Conservation (phyloP, 2,797 vertebrate genomes). For the Dicrostonyx torquatus region DNA sequence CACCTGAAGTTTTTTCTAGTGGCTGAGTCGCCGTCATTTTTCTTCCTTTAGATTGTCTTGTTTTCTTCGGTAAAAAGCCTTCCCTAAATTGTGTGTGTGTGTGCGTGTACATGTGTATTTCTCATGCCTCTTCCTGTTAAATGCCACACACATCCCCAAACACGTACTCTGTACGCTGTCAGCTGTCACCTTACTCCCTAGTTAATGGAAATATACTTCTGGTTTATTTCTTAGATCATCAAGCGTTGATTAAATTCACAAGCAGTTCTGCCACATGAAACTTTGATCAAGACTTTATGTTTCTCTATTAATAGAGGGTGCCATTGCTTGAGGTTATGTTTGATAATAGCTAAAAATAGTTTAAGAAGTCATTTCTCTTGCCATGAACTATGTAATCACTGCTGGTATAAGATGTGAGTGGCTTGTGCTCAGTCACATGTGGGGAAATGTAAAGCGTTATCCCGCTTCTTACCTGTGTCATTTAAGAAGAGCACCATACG, state of each 20-base stretch:
- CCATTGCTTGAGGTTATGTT: constrained; percentile 38
- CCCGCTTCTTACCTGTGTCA: neutral
- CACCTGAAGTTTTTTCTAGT: neutral
- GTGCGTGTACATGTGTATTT: neutral
- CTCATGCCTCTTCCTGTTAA: neutral
- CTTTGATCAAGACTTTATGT: constrained; percentile 1
- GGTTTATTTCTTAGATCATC: neutral
- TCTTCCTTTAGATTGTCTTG: neutral
- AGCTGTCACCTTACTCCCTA: neutral
- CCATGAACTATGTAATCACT: neutral
- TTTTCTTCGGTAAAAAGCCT: neutral
- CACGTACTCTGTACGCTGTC: too few species aligned
- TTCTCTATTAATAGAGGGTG: neutral
- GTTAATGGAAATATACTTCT: neutral
- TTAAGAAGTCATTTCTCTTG: neutral
- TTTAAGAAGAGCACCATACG: neutral
- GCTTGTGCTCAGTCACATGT: neutral
- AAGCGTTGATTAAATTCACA: neutral
- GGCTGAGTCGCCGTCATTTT: neutral
- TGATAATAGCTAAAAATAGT: neutral
- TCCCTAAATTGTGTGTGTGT: neutral
- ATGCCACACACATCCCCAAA: rapidly evolving
- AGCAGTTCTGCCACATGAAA: neutral
- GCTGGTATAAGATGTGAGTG: neutral
- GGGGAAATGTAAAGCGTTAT: neutral